Percentiles rank a stretch among this genome's conserved stretches.
Evolutionary conservation across 2,797 vertebrate species (phyloP).

Genomic region (Falco concolor): DNA sequence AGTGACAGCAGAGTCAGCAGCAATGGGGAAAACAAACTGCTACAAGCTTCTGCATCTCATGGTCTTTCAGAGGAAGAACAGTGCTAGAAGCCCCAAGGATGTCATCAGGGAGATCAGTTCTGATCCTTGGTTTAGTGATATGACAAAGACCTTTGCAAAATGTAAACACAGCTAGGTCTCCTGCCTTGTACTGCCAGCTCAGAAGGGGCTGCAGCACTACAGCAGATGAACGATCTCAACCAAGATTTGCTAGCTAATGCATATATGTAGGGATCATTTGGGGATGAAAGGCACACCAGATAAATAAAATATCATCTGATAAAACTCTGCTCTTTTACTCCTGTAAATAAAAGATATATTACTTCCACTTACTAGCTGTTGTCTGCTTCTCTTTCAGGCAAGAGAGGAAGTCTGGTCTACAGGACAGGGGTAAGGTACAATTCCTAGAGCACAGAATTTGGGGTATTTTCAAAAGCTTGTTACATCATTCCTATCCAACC

Average conservation of each 20-base stretch:
- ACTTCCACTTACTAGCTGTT: background rate
- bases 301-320: background rate
- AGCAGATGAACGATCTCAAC: background rate
- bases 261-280: rapidly evolving
- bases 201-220: background rate
- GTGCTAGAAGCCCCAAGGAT: background rate
- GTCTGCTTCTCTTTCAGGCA: background rate
- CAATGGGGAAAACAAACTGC: background rate
- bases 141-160: background rate
- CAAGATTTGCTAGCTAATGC: background rate
- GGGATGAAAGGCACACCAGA: background rate
- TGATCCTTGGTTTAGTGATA: background rate
- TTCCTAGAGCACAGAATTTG: background rate
- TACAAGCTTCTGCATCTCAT: background rate
- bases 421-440: background rate
- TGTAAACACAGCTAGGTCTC: background rate
- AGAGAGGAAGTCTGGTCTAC: background rate
- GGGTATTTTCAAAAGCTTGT: background rate
- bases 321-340: background rate
- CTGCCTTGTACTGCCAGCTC: background rate
- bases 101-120: background rate
- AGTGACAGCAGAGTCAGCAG: conserved; percentile 21
- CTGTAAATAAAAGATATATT: background rate
- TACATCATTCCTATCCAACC: rapidly evolving
- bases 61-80: background rate